Evolutionary conservation across 2,113 vertebrate species (phyloP).

Genomic region (Xiphophorus hellerii): DNA sequence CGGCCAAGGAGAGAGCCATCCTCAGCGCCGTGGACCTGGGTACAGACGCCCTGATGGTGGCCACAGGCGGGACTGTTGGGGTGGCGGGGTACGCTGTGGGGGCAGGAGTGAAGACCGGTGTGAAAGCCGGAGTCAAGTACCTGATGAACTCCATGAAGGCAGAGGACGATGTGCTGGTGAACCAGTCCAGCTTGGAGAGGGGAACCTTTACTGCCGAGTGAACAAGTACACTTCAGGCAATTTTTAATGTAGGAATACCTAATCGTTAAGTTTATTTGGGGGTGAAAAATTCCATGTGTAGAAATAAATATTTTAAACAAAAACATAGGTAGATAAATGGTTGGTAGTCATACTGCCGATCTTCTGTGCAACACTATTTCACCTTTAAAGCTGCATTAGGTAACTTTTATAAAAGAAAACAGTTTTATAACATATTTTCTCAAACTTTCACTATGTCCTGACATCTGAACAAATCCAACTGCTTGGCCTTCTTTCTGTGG

Average conservation of each 20-base stretch:
- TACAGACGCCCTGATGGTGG: constrained; percentile 81
- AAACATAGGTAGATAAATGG: background rate
- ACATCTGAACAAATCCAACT: too few relatives aligned
- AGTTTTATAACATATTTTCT: too few relatives aligned
- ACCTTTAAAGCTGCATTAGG: too few relatives aligned
- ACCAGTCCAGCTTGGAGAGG: constrained; percentile 73
- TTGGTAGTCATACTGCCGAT: background rate
- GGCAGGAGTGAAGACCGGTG: constrained; percentile 80
- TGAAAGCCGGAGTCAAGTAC: constrained; percentile 81
- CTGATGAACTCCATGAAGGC: constrained; percentile 78
- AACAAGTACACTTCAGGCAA: background rate
- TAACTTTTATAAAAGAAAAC: too few relatives aligned
- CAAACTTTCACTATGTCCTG: too few relatives aligned
- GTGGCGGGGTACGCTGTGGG: constrained; percentile 75
- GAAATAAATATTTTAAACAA: background rate
- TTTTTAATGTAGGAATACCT: background rate
- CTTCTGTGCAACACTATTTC: background rate
- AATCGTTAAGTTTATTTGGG: background rate
- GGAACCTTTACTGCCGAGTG: constrained; percentile 62
- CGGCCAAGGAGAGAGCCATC: constrained; percentile 84
- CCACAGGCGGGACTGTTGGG: constrained; percentile 66
- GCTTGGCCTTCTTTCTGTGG: too few relatives aligned
- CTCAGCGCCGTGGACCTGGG: constrained; percentile 84
- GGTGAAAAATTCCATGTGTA: background rate
- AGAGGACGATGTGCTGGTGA: constrained; percentile 75